These are phyloP conservation scores for Pluvialis apricaria DNA, from an alignment of 2,113 vertebrate genomes.

Conservation along the genomic window DNA sequence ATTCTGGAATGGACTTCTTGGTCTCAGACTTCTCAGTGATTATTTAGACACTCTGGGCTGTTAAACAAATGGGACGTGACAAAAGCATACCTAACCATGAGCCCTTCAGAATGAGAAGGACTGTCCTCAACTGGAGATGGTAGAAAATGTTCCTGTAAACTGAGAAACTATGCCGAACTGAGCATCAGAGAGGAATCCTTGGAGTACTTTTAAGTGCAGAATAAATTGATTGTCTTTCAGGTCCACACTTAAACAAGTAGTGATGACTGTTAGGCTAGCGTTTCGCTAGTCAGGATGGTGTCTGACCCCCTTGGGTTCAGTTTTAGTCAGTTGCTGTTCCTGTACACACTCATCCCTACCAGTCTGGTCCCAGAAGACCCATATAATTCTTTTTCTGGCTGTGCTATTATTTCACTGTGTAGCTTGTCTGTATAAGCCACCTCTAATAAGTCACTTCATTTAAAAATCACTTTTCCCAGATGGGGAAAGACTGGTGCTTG, in stretches of 20 bases:
- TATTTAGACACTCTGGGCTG: neutral
- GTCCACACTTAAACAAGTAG: neutral
- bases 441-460: neutral
- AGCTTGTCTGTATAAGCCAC: neutral
- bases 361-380: neutral
- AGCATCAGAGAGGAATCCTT: neutral
- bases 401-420: neutral
- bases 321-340: neutral
- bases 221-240: neutral
- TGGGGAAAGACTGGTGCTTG: neutral
- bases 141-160: neutral
- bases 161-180: neutral
- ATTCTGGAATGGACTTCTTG: neutral
- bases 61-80: neutral
- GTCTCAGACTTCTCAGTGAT: neutral
- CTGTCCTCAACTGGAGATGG: neutral
- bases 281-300: neutral
- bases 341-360: neutral
- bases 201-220: neutral
- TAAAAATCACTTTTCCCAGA: constrained; percentile 20
- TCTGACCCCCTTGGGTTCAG: neutral
- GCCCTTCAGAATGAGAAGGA: neutral
- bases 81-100: neutral
- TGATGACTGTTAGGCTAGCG: neutral
- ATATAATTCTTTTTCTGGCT: neutral